phyloP scores from a whole-genome alignment of 2,113 vertebrate species.

The Porphyrio hochstetteri region DNA sequence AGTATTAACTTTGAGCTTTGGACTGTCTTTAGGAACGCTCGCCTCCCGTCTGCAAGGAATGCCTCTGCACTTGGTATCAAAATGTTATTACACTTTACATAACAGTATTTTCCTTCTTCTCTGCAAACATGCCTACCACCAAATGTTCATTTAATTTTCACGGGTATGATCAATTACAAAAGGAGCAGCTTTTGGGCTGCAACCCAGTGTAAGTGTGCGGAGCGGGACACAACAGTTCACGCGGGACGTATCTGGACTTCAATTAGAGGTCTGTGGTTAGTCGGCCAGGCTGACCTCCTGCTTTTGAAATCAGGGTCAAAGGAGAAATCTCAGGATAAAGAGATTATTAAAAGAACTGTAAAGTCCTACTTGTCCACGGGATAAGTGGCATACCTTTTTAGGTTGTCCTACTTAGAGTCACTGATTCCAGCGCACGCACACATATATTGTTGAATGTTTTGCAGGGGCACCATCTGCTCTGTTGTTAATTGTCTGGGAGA shows the following conservation, averaged over 20 bases:
- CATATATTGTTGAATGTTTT: constrained; percentile 46
- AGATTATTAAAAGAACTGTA: constrained; percentile 64
- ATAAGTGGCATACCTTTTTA: constrained; percentile 69
- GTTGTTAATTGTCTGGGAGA: not conserved
- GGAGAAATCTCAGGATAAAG: constrained; percentile 50
- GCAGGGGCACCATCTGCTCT: constrained; percentile 41
- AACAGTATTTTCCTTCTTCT: constrained; percentile 55
- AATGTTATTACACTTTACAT: constrained; percentile 61
- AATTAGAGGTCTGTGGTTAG: not conserved
- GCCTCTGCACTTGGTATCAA: not conserved
- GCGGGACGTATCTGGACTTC: not conserved
- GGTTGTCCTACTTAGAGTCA: constrained; percentile 66
- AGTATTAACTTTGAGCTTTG: not conserved
- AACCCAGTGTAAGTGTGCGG: not conserved
- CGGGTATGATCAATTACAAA: constrained; percentile 64
- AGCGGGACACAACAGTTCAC: not conserved
- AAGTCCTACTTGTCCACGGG: constrained; percentile 58
- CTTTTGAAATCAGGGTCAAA: constrained; percentile 59
- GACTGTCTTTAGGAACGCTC: not conserved
- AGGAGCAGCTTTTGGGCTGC: constrained; percentile 24
- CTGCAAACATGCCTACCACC: constrained; percentile 61
- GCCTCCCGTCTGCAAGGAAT: not conserved
- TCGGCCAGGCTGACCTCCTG: not conserved
- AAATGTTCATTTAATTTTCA: constrained; percentile 72
- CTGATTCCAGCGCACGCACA: not conserved